A percentile compares a stretch with the other conserved stretches of the same genome.
phyloP scores from a whole-genome alignment of 2,113 vertebrate species.

The Myrmecobius fasciatus region DNA sequence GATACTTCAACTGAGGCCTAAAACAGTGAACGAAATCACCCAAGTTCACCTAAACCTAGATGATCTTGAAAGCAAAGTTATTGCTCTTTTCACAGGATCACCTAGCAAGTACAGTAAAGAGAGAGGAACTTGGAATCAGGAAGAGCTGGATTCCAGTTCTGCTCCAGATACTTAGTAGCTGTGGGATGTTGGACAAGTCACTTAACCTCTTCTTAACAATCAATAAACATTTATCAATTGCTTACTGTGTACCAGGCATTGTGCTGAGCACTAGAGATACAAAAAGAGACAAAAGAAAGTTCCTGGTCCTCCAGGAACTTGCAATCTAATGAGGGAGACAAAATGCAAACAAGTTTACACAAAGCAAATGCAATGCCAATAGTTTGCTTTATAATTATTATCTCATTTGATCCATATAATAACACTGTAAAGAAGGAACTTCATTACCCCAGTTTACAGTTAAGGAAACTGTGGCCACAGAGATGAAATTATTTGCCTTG shows the following conservation, averaged over 20 bases:
- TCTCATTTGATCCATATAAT: neutral
- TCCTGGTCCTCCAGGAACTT: neutral
- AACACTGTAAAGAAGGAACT: neutral
- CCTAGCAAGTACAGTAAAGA: neutral
- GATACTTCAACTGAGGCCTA: neutral
- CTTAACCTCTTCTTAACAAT: neutral
- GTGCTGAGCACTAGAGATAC: neutral
- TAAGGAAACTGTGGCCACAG: neutral
- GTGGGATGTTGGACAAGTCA: neutral
- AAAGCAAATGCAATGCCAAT: neutral
- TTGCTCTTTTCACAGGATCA: neutral
- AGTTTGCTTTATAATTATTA: neutral
- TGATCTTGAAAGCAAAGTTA: neutral
- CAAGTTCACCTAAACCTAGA: neutral
- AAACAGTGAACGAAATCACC: neutral
- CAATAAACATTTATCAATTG: neutral
- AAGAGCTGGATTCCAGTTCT: neutral
- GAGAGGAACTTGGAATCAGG: neutral
- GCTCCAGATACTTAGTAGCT: neutral
- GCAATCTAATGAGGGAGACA: neutral
- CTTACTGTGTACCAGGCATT: neutral
- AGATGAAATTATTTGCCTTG: neutral
- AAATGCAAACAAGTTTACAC: neutral
- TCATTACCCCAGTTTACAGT: neutral
- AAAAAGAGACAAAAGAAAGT: neutral